phyloP scores from a whole-genome alignment of 2,113 vertebrate genomes.

The Pagrus major region DNA sequence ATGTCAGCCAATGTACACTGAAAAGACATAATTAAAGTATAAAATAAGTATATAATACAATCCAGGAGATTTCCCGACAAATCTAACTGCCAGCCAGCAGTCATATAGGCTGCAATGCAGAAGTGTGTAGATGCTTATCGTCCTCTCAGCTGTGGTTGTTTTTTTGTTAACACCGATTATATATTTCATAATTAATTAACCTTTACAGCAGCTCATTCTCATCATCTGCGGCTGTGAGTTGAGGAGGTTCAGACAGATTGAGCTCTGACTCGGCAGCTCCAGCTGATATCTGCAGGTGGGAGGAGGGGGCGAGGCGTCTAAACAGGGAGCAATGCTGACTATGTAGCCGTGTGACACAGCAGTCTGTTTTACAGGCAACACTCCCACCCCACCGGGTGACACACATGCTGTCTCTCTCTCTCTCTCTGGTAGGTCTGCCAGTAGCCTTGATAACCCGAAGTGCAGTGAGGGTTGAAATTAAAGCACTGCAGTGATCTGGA shows the following conservation, averaged over 20 bases:
- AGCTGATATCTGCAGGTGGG: constrained; percentile 44
- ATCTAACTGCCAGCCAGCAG: not conserved
- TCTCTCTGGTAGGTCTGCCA: constrained; percentile 17
- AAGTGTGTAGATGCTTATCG: not conserved
- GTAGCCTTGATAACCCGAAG: constrained; percentile 26
- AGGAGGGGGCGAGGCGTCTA: constrained; percentile 24
- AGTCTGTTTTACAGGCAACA: constrained; percentile 46
- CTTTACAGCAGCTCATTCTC: constrained; percentile 2
- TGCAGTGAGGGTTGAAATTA: constrained; percentile 48
- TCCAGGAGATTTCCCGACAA: not conserved
- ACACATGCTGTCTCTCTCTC: constrained; percentile 30
- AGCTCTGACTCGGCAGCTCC: constrained; percentile 66
- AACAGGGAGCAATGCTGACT: constrained; percentile 66
- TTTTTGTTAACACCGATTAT: not conserved
- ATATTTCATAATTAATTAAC: not conserved
- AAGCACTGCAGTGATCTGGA: constrained; percentile 28
- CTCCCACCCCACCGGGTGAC: constrained; percentile 23
- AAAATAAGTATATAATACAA: not conserved
- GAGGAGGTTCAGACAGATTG: constrained; percentile 25
- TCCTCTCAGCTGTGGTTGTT: not conserved
- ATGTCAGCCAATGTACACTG: not conserved
- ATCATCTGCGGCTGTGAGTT: constrained; percentile 21
- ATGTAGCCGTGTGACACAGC: constrained; percentile 73
- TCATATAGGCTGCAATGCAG: not conserved
- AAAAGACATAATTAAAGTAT: not conserved